Base-by-base conservation (phyloP, 2,888 invertebrate genomes). In the Teinopalpus imperialis region DNA sequence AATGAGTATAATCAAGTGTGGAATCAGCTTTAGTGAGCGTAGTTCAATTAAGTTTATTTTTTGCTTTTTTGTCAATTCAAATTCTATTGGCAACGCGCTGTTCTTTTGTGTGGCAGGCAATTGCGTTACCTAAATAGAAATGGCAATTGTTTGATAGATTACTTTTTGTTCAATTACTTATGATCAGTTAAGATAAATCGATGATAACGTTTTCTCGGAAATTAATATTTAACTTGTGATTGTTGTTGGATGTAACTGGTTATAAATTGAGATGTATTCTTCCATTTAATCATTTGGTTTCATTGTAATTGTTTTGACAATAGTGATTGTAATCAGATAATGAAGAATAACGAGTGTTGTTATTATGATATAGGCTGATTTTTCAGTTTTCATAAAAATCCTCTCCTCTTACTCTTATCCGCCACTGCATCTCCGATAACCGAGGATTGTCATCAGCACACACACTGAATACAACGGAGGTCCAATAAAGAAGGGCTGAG, bases 121-220 rank as follows among this genome's bases (percentile, higher is more conserved):
- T 23, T 21, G 34, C 34, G 34, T 23, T 10, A 12, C 1, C 23
- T 5, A 3, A 35, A 23, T 35, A 23, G 34, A 34, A 34, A 35
- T 12, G 12, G 12, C 21, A 12, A 21, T 35, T 21, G 34, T 35
- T 35, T 35, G 10, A 35, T 23, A 13, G 29, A 29, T 29, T 13
- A 7, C 23, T 35, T 35, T 35, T 13, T 12, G n/a, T 23, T 23
- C 34, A 23, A 35, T 35, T 35, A 13, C 29, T 7, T 13, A 7
- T 29, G 29, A 12, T 13, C 34, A 21, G 23, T 23, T 13, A 21
- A 35, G 10, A 35, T 21, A 12, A 21, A 35, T 35, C 6, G 23
- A 23, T 21, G 34, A 35, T 35, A 35, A 35, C 9, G 34, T 21
- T 35, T 35, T 12, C 13, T n/a, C 4, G 13, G 34, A 35, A 35